These are phyloP conservation scores for Carassius auratus DNA, from an alignment of 2,113 vertebrate genomes.

Conservation along the genomic window DNA sequence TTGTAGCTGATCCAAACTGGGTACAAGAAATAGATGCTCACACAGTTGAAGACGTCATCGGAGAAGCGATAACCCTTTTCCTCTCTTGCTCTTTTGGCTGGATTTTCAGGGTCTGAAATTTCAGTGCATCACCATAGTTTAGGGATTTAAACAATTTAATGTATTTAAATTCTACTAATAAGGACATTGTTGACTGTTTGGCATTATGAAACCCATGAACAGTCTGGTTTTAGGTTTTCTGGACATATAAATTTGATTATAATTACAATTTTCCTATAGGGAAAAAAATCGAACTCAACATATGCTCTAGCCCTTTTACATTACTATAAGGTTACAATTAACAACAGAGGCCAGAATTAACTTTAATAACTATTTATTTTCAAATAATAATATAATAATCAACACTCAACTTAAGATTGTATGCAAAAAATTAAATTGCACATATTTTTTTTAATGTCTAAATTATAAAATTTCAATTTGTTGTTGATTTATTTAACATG, in stretches of 20 bases:
- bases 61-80: too few relatives aligned
- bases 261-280: background rate
- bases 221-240: background rate
- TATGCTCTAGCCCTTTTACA: too few relatives aligned
- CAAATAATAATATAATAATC: too few relatives aligned
- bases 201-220: background rate
- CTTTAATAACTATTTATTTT: too few relatives aligned
- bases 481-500: too few relatives aligned
- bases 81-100: background rate
- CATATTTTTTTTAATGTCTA: too few relatives aligned
- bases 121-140: background rate
- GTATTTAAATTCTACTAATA: background rate
- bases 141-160: background rate
- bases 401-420: too few relatives aligned
- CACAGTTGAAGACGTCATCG: background rate
- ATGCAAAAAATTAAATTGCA: too few relatives aligned
- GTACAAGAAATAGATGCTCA: background rate
- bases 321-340: too few relatives aligned
- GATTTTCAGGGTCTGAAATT: background rate
- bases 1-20: background rate
- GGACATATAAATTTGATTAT: background rate
- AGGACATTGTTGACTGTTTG: background rate
- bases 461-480: too few relatives aligned
- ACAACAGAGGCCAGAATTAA: too few relatives aligned
- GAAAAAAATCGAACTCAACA: too few relatives aligned